Evolutionary conservation across 1,140 invertebrate species (phyloP).

Genomic region (Archivesica marissinica): DNA sequence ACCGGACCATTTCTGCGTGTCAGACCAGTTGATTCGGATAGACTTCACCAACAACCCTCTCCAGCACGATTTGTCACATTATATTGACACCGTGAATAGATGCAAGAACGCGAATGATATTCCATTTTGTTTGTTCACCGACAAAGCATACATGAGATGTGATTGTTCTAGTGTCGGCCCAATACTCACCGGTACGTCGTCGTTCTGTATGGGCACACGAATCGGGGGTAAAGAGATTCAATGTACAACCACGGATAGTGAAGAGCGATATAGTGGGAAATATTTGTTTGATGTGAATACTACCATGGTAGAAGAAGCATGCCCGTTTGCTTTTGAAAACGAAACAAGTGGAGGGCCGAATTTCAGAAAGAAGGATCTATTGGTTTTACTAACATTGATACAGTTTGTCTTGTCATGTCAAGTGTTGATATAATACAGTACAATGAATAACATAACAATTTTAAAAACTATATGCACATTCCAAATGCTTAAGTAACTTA

Average conservation of each 20-base stretch:
- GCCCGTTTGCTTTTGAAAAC: too few species aligned
- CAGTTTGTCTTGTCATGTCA: too few species aligned
- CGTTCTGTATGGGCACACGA: neutral
- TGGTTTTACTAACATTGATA: too few species aligned
- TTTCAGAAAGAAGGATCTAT: too few species aligned
- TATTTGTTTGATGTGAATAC: conserved; percentile 26
- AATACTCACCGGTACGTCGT: neutral
- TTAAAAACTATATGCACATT: too few species aligned
- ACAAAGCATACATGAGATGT: conserved; percentile 5
- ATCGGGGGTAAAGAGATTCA: neutral
- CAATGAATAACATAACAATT: too few species aligned
- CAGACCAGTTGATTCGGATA: conserved; percentile 29
- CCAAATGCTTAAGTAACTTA: too few species aligned
- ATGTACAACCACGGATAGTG: neutral
- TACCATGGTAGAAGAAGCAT: neutral
- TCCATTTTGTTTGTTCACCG: conserved; percentile 47
- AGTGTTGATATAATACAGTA: too few species aligned
- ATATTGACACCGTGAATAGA: conserved; percentile 8
- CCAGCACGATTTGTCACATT: neutral
- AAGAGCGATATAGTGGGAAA: neutral
- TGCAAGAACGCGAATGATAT: conserved; percentile 38
- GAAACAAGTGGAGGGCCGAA: too few species aligned
- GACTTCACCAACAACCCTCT: conserved; percentile 47
- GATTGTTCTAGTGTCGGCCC: conserved; percentile 20
- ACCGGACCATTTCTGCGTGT: conserved; percentile 44